A percentile compares a stretch with the other conserved stretches of the same genome.
phyloP scores from a whole-genome alignment of 2,113 vertebrate genomes.

The Blennius ocellaris region DNA sequence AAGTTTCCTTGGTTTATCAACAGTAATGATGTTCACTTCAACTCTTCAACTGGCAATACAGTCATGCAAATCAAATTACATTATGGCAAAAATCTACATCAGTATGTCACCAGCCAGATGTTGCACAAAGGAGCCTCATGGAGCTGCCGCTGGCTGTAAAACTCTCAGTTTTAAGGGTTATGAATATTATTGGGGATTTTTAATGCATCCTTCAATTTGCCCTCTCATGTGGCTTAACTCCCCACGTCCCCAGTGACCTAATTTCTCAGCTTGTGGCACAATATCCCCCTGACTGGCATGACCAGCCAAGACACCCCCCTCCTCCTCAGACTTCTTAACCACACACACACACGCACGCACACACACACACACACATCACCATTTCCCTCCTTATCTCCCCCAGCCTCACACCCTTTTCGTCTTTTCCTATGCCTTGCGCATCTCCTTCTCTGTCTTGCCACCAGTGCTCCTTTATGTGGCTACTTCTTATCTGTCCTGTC shows the following conservation, averaged over 20 bases:
- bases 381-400: constrained; percentile 46
- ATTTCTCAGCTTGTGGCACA: constrained; percentile 60
- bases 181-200: constrained; percentile 20
- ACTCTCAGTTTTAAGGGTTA: neutral
- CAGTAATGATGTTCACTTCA: neutral
- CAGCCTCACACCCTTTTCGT: constrained; percentile 32
- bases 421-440: constrained; percentile 22
- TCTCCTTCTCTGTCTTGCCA: constrained; percentile 34
- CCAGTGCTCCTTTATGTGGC: constrained; percentile 37
- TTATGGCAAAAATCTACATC: neutral
- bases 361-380: constrained; percentile 12
- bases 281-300: constrained; percentile 15
- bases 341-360: neutral
- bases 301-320: constrained; percentile 35
- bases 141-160: neutral
- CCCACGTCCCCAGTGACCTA: constrained; percentile 33
- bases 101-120: neutral
- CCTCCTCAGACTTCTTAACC: constrained; percentile 35
- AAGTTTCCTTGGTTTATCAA: too few relatives aligned
- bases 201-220: constrained; percentile 18
- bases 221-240: constrained; percentile 45
- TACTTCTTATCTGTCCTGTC: constrained; percentile 48
- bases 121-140: neutral
- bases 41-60: neutral
- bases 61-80: neutral